These are phyloP conservation scores for Cantharis rufa DNA, from an alignment of 2,888 invertebrate species.

Conservation along the genomic window DNA sequence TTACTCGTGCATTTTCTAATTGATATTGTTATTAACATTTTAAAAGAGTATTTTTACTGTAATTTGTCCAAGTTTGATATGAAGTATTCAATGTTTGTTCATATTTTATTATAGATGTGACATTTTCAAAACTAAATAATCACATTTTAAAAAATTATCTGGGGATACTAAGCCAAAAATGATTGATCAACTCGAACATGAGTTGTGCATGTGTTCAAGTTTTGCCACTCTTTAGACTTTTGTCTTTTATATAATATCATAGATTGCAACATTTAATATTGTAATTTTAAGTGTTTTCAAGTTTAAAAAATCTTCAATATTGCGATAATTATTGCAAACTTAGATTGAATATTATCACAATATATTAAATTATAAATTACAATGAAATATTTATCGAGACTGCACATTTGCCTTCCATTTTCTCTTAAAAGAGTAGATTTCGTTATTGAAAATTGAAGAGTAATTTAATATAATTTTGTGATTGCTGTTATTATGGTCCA, in stretches of 20 bases:
- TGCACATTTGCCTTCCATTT: constrained; percentile 53
- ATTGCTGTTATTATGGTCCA: neutral
- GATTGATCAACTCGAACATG: neutral
- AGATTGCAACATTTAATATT: neutral
- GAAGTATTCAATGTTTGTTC: neutral
- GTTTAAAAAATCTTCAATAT: neutral
- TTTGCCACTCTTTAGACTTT: neutral
- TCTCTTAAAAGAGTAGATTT: constrained; percentile 37
- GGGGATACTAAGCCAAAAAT: neutral
- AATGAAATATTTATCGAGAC: constrained; percentile 43
- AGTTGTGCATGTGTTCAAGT: neutral
- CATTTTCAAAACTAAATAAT: neutral
- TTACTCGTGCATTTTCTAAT: neutral
- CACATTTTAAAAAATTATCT: neutral
- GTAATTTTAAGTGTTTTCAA: neutral
- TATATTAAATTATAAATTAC: neutral
- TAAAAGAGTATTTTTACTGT: neutral
- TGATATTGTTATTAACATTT: neutral
- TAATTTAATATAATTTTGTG: constrained; percentile 12
- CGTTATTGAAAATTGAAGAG: neutral
- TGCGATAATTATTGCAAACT: neutral
- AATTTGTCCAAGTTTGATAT: neutral
- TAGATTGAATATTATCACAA: neutral
- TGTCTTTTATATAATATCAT: neutral
- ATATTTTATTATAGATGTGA: neutral